These are phyloP conservation scores for Sinhomidia bicolor DNA, from an alignment of 2,888 invertebrate species.

Conservation along the genomic window DNA sequence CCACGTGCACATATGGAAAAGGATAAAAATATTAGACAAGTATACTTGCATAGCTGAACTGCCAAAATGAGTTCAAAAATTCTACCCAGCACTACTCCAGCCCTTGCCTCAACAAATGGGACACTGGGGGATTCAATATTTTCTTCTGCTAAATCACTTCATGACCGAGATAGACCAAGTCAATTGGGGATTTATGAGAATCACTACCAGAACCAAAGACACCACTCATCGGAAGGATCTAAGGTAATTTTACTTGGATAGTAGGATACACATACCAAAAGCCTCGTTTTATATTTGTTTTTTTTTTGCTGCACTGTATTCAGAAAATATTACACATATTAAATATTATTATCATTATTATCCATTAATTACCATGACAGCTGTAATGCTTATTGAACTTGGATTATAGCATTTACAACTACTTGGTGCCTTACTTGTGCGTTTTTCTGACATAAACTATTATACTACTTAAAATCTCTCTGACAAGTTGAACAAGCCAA, in stretches of 20 bases:
- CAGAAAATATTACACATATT: no score
- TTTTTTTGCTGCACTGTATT: no score
- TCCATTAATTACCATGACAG: background rate
- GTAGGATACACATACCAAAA: background rate
- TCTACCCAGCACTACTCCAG: slow-evolving; percentile 64
- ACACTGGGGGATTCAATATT: slow-evolving; percentile 71
- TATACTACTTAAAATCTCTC: no score
- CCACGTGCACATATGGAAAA: background rate
- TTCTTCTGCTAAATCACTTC: slow-evolving; percentile 72
- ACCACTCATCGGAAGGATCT: slow-evolving; percentile 52
- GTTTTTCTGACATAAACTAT: no score
- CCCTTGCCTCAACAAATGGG: slow-evolving; percentile 72
- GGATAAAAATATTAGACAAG: background rate
- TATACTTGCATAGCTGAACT: background rate
- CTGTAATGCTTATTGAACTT: background rate
- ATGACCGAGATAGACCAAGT: slow-evolving; percentile 70
- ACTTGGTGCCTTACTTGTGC: background rate
- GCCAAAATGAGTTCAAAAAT: slow-evolving; percentile 77
- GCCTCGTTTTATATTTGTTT: no score
- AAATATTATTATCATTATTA: no score
- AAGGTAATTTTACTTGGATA: slow-evolving; percentile 49
- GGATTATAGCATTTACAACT: background rate
- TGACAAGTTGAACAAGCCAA: background rate
- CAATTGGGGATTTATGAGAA: slow-evolving; percentile 75
- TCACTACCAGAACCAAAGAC: slow-evolving; percentile 69